phyloP scores from a whole-genome alignment of 1,140 invertebrate genomes.

The Drosophila melanica region DNA sequence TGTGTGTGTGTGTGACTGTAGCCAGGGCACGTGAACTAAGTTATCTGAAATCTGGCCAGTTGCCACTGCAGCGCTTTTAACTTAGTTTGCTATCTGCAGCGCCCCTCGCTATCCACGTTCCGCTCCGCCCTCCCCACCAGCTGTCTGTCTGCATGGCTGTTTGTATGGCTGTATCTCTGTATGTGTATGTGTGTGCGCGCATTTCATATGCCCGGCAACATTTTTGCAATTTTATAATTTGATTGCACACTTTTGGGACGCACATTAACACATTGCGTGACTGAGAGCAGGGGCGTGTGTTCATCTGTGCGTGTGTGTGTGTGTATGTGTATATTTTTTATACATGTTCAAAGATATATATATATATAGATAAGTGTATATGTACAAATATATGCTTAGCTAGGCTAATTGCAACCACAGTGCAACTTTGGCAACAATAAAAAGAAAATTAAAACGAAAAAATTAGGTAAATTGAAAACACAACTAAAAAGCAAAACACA shows the following conservation, averaged over 20 bases:
- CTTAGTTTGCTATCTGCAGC: constrained; percentile 61
- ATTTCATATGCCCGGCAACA: constrained; percentile 48
- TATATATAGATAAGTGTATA: not conserved
- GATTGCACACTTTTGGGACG: constrained; percentile 73
- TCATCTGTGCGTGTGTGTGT: constrained; percentile 1
- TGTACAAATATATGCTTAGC: constrained; percentile 14
- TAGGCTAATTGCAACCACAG: constrained; percentile 60
- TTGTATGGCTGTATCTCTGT: not conserved
- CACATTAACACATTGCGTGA: constrained; percentile 66
- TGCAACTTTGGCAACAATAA: constrained; percentile 47
- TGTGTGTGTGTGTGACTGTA: constrained; percentile 2
- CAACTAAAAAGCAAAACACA: constrained; percentile 1
- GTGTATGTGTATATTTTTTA: not conserved
- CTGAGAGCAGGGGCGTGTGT: constrained; percentile 3
- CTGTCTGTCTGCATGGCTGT: not conserved
- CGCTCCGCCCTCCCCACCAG: not conserved
- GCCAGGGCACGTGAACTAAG: constrained; percentile 32
- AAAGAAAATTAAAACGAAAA: constrained; percentile 23
- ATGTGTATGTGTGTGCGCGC: constrained; percentile 31
- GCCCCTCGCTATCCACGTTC: not conserved
- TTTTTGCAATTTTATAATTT: constrained; percentile 74
- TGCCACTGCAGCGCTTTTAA: constrained; percentile 66
- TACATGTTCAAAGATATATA: not conserved
- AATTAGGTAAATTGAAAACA: constrained; percentile 4
- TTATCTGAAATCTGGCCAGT: constrained; percentile 50